These are phyloP conservation scores for Mythimna vitellina DNA, from an alignment of 2,888 invertebrate species.

Conservation along the genomic window DNA sequence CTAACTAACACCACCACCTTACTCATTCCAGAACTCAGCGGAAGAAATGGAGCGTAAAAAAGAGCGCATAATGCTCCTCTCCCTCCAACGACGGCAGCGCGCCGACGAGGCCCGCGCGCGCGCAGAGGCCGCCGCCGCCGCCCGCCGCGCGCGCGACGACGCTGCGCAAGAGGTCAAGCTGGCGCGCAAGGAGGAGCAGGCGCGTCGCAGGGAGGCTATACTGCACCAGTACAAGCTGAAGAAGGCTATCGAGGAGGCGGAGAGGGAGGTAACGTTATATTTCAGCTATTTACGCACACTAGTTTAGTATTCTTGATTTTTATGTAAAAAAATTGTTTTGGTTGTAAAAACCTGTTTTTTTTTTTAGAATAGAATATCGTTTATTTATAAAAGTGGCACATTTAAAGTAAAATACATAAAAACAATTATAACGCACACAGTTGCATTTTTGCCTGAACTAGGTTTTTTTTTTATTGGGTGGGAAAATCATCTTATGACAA, in stretches of 20 bases:
- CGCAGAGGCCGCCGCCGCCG: constrained; percentile 93
- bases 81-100: constrained; percentile 96
- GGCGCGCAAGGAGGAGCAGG: constrained; percentile 95
- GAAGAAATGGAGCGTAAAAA: constrained; percentile 98
- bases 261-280: constrained; percentile 93
- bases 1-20: not conserved
- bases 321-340: no score
- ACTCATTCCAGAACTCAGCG: constrained; percentile 92
- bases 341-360: no score
- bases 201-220: constrained; percentile 96
- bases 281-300: not conserved
- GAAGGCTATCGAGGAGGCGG: constrained; percentile 97
- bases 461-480: no score
- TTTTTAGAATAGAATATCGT: no score
- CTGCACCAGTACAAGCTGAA: constrained; percentile 98
- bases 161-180: constrained; percentile 94
- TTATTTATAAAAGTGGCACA: no score
- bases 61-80: constrained; percentile 96
- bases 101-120: constrained; percentile 96
- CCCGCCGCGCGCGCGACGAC: constrained; percentile 94
- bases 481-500: no score
- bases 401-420: no score
- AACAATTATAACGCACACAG: no score
- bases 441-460: no score
- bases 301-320: no score